These are phyloP conservation scores for Anoplophora glabripennis DNA, from an alignment of 1,140 invertebrate genomes.

Conservation along the genomic window DNA sequence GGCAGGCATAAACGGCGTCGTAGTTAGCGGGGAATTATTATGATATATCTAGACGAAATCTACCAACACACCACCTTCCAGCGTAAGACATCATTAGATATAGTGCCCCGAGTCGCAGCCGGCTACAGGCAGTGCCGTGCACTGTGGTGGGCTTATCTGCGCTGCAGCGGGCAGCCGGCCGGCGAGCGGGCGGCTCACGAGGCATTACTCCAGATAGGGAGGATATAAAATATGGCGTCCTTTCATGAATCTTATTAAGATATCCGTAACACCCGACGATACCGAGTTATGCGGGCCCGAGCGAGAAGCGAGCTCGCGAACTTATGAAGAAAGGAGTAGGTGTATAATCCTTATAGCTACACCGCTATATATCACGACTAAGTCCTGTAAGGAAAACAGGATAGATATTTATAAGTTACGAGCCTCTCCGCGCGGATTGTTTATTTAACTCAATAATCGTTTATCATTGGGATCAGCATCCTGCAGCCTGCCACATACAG, in stretches of 20 bases:
- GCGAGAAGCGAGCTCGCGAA: conserved; percentile 42
- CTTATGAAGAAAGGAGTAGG: conserved; percentile 52
- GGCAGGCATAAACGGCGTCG: conserved; percentile 42
- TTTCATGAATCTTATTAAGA: conserved; percentile 72
- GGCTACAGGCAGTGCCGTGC: conserved; percentile 4
- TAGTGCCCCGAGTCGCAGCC: conserved; percentile 7
- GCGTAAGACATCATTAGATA: conserved; percentile 32
- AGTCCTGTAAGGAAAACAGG: conserved; percentile 51
- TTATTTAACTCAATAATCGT: conserved; percentile 52
- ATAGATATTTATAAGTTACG: conserved; percentile 52
- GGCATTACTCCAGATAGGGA: conserved; percentile 48
- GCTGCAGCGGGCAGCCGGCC: conserved; percentile 30
- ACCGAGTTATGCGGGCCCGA: conserved; percentile 41
- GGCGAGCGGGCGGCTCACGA: conserved; percentile 31
- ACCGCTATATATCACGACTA: conserved; percentile 50
- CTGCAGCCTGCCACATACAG: conserved; percentile 22
- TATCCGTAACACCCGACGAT: conserved; percentile 55
- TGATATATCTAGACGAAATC: conserved; percentile 52
- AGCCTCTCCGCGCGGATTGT: conserved; percentile 44
- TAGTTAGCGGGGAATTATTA: conserved; percentile 54
- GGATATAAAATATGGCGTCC: conserved; percentile 68
- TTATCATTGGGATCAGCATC: conserved; percentile 43
- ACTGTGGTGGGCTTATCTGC: conserved; percentile 35
- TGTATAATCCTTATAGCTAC: conserved; percentile 52
- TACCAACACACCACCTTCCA: conserved; percentile 25